Evolutionary conservation across 2,888 invertebrate species (phyloP).

Genomic region (Oscheius sp.): DNA sequence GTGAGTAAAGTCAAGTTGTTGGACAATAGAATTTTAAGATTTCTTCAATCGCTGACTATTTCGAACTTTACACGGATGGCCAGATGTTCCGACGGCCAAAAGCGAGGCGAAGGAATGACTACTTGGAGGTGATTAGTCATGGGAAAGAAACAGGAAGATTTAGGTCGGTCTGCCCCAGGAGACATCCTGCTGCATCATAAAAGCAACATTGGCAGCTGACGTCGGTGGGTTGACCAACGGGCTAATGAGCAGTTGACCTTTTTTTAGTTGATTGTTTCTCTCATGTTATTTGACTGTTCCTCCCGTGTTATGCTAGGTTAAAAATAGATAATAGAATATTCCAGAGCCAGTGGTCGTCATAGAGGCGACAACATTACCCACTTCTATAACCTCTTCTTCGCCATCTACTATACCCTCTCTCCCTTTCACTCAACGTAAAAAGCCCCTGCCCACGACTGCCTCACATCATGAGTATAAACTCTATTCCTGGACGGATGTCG

Average conservation of each 20-base stretch:
- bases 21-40: no score
- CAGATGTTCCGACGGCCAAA: slow-evolving; percentile 20
- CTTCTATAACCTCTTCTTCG: background rate
- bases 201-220: slow-evolving; percentile 11
- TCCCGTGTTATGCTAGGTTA: no score
- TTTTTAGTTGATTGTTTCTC: no score
- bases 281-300: no score
- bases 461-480: background rate
- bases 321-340: no score
- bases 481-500: slow-evolving; percentile 25
- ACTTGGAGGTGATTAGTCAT: background rate
- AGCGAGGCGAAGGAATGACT: background rate
- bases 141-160: background rate
- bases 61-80: slow-evolving; percentile 18
- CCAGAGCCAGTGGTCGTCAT: background rate
- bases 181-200: slow-evolving; percentile 20
- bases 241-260: background rate
- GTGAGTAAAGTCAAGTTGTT: no score
- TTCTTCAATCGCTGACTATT: slow-evolving; percentile 11
- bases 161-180: slow-evolving; percentile 28
- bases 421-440: background rate
- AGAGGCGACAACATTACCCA: background rate
- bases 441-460: background rate
- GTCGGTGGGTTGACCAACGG: background rate
- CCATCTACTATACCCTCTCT: background rate